phyloP scores from a whole-genome alignment of 2,888 invertebrate genomes.

The Argyresthia goedartella region DNA sequence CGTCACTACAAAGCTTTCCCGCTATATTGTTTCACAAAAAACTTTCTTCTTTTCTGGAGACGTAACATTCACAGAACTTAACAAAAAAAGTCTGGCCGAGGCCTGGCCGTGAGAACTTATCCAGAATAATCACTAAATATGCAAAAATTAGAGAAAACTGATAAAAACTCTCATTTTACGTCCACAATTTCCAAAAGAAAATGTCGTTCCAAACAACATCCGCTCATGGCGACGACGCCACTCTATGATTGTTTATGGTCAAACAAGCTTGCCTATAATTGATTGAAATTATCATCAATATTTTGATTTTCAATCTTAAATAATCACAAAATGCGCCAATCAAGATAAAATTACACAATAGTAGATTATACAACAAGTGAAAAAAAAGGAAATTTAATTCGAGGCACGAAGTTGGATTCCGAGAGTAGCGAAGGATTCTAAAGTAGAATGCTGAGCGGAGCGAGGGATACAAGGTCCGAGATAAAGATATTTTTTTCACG shows the following conservation, averaged over 20 bases:
- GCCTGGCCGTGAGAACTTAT: background rate
- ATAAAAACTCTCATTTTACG: background rate
- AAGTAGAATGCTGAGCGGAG: too few relatives aligned
- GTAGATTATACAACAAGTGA: too few relatives aligned
- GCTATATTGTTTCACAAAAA: slow-evolving; percentile 49
- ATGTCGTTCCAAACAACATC: slow-evolving; percentile 63
- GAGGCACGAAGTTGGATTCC: too few relatives aligned
- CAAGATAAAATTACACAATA: too few relatives aligned
- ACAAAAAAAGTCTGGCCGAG: background rate
- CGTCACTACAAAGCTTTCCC: slow-evolving; percentile 65
- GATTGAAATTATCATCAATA: too few relatives aligned
- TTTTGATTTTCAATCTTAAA: too few relatives aligned
- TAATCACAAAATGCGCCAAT: too few relatives aligned
- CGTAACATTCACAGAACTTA: slow-evolving; percentile 16
- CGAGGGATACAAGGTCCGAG: too few relatives aligned
- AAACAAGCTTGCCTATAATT: background rate
- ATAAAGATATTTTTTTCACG: too few relatives aligned
- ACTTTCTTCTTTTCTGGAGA: slow-evolving; percentile 16
- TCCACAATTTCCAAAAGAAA: slow-evolving; percentile 41
- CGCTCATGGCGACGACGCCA: slow-evolving; percentile 33
- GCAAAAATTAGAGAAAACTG: slow-evolving; percentile 13
- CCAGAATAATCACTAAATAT: slow-evolving; percentile 10
- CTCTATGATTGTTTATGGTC: slow-evolving; percentile 37
- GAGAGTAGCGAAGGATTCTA: too few relatives aligned
- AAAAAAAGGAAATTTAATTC: too few relatives aligned